phyloP scores from a whole-genome alignment of 2,797 vertebrate species.

The Crenichthys baileyi region DNA sequence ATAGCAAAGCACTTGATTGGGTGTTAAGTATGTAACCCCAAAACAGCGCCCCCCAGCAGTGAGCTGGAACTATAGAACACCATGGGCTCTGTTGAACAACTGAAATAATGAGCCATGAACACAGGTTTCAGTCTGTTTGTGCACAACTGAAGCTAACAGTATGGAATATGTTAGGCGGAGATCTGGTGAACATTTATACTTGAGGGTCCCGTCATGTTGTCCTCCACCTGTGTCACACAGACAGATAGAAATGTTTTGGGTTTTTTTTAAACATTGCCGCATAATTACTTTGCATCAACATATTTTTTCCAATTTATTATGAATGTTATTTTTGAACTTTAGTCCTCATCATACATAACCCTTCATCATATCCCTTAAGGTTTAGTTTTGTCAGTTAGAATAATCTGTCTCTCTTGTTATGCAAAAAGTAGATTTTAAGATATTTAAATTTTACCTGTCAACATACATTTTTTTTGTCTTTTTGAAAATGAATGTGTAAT shows the following conservation, averaged over 20 bases:
- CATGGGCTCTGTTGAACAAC: conserved; percentile 50
- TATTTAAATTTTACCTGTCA: neutral
- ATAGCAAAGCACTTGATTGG: conserved; percentile 43
- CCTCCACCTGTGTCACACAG: neutral
- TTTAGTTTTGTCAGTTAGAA: neutral
- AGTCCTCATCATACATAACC: neutral
- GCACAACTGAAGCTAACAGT: conserved; percentile 9
- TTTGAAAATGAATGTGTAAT: neutral
- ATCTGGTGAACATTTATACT: neutral
- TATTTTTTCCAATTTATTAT: too few relatives aligned
- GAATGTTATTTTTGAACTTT: neutral
- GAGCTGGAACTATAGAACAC: conserved; percentile 54
- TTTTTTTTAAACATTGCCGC: too few relatives aligned
- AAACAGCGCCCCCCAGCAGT: conserved; percentile 54
- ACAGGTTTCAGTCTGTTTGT: conserved; percentile 53
- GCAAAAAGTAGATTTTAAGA: neutral
- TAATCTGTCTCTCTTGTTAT: too few relatives aligned
- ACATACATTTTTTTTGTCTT: neutral
- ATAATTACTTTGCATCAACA: too few relatives aligned
- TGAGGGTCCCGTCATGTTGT: neutral
- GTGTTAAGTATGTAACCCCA: conserved; percentile 56
- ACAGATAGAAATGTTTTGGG: too few relatives aligned
- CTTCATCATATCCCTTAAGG: too few relatives aligned
- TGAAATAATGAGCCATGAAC: conserved; percentile 40
- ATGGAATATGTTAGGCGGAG: neutral